Base-by-base conservation (phyloP, 1,140 invertebrate species). In the Brachionus sp. region DNA sequence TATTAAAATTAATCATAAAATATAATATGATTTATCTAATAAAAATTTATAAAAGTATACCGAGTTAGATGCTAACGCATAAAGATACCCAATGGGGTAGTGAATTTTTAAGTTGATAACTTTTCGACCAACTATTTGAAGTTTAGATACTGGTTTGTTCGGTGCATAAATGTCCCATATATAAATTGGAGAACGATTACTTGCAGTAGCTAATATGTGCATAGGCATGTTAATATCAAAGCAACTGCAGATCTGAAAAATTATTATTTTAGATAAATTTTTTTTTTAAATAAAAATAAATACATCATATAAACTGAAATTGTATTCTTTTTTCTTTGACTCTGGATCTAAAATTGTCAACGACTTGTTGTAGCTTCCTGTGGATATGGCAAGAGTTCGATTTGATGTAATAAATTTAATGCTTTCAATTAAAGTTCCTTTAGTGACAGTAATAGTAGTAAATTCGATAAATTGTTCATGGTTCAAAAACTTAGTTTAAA, bases 101-200 rank as follows among this genome's bases (percentile, higher is more conserved):
- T 75, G 70, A 25, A 75, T 75, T 75, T 75, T 75, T 23, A 75
- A 19, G 29, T 39, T 75, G 19, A 75, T 75, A 10, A 75, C 42
- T 25, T 25, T 19, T 7, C 42, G 25, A 12, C 42, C 70, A 25
- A 16, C 5, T 50, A 46, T 19, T 23, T 53, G 39, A 12, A 37
- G 39, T 35, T 35, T 42, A 25, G 70, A 84, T 13, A 57, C 37
- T 25, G 83, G 42, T 73, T 73, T 83, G 23, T 25, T 2, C 1
- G 70, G 42, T 25, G 70, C 44, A 86, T 93, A 93, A 0, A 92
- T 91, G 86, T 93, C 93, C 93, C 93, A 95, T 19, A 93, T 86
- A 10, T 92, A 90, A 1, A 94, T 90, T 53, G 91, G 86, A 85
- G 92, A 92, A 86, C 94, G 93, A 0, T 91, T 90, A 53, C 93